These are phyloP conservation scores for Cremastinae sp. DNA, from an alignment of 2,888 invertebrate genomes.

Conservation along the genomic window DNA sequence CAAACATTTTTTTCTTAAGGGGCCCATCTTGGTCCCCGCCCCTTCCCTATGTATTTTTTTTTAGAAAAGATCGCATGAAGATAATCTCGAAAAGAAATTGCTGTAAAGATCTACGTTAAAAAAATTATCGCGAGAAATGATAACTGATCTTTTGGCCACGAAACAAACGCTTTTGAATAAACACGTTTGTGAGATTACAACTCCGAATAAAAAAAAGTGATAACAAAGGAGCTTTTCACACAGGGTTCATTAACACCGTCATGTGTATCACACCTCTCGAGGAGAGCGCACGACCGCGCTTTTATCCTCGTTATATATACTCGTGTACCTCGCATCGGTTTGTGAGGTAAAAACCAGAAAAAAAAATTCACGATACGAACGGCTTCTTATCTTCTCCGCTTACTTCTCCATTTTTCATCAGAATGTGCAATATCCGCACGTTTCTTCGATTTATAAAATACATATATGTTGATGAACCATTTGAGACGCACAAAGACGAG, in stretches of 20 bases:
- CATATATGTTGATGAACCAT: constrained; percentile 17
- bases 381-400: no score
- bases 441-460: background rate
- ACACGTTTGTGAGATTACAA: background rate
- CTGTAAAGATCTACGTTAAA: background rate
- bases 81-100: no score
- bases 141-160: background rate
- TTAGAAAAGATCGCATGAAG: no score
- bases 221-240: constrained; percentile 28
- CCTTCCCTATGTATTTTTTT: no score
- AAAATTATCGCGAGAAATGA: constrained; percentile 7
- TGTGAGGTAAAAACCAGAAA: constrained; percentile 6
- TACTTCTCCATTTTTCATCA: background rate
- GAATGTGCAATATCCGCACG: constrained; percentile 31
- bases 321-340: background rate
- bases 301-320: background rate
- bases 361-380: constrained; percentile 6
- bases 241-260: constrained; percentile 70
- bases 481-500: constrained; percentile 4
- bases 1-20: no score
- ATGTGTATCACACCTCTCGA: constrained; percentile 63
- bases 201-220: constrained; percentile 57
- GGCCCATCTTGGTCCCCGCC: no score
- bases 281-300: background rate
- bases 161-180: background rate